phyloP scores from a whole-genome alignment of 2,888 invertebrate genomes.

The Sthenelais limicola region DNA sequence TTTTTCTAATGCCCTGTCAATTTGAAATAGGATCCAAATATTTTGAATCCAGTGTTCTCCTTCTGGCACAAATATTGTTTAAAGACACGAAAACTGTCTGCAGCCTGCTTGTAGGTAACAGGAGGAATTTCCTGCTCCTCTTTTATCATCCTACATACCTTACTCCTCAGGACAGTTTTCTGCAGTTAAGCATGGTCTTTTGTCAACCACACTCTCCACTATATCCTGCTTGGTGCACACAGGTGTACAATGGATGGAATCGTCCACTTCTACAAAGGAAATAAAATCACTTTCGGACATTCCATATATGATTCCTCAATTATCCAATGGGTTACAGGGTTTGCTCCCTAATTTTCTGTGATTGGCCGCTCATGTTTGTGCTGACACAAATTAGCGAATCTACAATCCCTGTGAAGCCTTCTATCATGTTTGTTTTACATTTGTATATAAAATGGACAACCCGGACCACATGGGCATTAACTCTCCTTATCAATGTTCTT shows the following conservation, averaged over 20 bases:
- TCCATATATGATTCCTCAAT: not conserved
- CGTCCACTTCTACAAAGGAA: not conserved
- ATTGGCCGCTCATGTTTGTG: too few relatives aligned
- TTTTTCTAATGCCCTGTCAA: not conserved
- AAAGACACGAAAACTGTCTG: not conserved
- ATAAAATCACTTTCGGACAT: not conserved
- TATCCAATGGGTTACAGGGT: not conserved
- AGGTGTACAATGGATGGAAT: not conserved
- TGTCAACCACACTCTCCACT: not conserved
- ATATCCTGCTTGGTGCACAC: not conserved
- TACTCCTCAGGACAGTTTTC: not conserved
- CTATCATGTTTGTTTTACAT: too few relatives aligned
- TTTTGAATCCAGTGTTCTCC: not conserved
- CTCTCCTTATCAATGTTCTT: too few relatives aligned
- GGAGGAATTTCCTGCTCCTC: not conserved
- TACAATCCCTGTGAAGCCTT: too few relatives aligned
- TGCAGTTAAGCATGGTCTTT: not conserved
- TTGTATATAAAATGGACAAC: too few relatives aligned
- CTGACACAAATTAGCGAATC: too few relatives aligned
- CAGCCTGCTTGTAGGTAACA: not conserved
- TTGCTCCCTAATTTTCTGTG: too few relatives aligned
- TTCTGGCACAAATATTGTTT: not conserved
- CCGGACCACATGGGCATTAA: too few relatives aligned
- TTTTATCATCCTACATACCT: not conserved
- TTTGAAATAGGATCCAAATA: not conserved